Evolutionary conservation across 2,113 vertebrate species (phyloP).

Genomic region (Perccottus glenii): DNA sequence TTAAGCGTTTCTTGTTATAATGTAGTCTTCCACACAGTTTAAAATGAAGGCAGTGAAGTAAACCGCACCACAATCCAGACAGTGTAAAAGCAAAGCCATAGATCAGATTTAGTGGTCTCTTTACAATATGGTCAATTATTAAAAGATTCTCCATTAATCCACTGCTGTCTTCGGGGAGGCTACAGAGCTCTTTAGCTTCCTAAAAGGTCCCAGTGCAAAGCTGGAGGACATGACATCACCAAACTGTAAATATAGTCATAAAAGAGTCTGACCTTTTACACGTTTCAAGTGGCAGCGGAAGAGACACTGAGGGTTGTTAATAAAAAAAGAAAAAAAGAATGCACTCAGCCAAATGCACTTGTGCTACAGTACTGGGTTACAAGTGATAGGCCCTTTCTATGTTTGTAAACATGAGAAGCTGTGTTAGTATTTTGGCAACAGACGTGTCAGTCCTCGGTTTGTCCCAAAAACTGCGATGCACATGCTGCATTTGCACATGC

Average conservation of each 20-base stretch:
- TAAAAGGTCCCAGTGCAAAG: conserved; percentile 9
- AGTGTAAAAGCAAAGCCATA: neutral
- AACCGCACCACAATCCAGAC: neutral
- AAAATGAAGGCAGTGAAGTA: neutral
- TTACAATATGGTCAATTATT: neutral
- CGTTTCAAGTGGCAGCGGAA: neutral
- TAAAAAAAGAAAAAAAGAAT: too few relatives aligned
- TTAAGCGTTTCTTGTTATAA: too few relatives aligned
- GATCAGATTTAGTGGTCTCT: conserved; percentile 11
- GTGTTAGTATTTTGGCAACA: too few relatives aligned
- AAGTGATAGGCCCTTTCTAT: too few relatives aligned
- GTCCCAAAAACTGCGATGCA: too few relatives aligned
- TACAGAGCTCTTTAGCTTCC: neutral
- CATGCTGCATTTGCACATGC: too few relatives aligned
- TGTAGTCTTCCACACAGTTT: neutral
- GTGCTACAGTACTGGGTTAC: too few relatives aligned
- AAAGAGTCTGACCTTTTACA: neutral
- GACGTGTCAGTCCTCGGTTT: too few relatives aligned
- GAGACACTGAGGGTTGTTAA: too few relatives aligned
- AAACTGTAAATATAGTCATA: neutral
- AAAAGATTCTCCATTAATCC: conserved; percentile 14
- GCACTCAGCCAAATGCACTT: too few relatives aligned
- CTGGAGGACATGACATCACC: conserved; percentile 2
- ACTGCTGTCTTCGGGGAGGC: neutral
- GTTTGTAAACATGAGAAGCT: too few relatives aligned